Evolutionary conservation across 1,140 invertebrate genomes (phyloP).

Genomic region (Arctopsyche grandis): DNA sequence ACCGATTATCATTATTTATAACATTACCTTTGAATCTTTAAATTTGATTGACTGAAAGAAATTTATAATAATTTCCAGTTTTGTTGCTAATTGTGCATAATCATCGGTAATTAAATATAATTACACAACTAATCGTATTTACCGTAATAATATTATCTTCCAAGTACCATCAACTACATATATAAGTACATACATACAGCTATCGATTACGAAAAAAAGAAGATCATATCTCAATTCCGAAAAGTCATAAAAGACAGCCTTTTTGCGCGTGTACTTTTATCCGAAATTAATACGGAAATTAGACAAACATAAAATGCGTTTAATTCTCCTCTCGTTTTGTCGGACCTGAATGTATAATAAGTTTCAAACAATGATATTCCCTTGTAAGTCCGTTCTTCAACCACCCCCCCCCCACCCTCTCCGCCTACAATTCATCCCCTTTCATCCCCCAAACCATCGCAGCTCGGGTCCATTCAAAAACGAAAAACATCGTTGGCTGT

Average conservation of each 20-base stretch:
- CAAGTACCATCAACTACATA: too few relatives aligned
- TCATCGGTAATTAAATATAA: too few relatives aligned
- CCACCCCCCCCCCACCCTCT: neutral
- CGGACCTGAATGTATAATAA: slow-evolving; percentile 36
- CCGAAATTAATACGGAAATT: slow-evolving; percentile 37
- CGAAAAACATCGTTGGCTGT: slow-evolving; percentile 22
- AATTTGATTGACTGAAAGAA: too few relatives aligned
- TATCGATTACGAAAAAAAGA: too few relatives aligned
- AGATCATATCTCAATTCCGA: too few relatives aligned
- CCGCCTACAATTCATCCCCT: neutral
- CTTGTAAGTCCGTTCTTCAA: slow-evolving; percentile 9
- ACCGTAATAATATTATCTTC: too few relatives aligned
- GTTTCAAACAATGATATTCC: slow-evolving; percentile 36
- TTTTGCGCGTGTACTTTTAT: neutral
- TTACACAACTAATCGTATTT: too few relatives aligned
- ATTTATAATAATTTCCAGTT: too few relatives aligned
- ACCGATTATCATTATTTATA: too few relatives aligned
- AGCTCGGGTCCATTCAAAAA: slow-evolving; percentile 14
- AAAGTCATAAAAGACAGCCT: neutral
- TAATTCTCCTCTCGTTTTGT: slow-evolving; percentile 26
- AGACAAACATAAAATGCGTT: slow-evolving; percentile 34
- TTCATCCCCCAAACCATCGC: neutral
- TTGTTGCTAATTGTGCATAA: too few relatives aligned
- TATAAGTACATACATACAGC: too few relatives aligned
- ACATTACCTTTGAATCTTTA: too few relatives aligned